Base-by-base conservation (phyloP, 2,797 vertebrate genomes). In the Alosa sapidissima region DNA sequence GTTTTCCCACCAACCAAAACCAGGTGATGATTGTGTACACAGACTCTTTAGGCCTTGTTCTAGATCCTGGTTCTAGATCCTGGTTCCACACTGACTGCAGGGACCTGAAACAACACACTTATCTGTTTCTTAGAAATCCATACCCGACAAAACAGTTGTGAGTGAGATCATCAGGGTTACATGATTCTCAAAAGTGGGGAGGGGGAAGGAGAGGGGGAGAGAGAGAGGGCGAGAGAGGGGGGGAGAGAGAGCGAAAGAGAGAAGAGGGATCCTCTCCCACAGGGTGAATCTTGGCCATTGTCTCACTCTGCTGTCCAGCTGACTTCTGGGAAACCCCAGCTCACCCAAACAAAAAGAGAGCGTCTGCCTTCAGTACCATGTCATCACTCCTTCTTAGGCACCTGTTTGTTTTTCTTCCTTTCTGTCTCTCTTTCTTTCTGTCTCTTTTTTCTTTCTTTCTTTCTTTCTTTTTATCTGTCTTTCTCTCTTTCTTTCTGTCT, bases 251-350 rank as follows among this genome's bases (percentile, higher is more conserved):
- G 19, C 28, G 60, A 24, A n/a, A 33, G 62, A 8, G 58, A 28
- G 60, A 33, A 85, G 91, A 36, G 87, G 89, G 90, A 90, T 88
- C 89, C 91, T 91, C 91, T 91, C 91, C 88, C 78, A 65, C 62
- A 33, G 62, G 62, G 89, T 92, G 91, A 93, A 93, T 92, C 92
- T 91, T 92, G 89, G 87, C 91, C 91, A 92, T 91, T 93, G 92
- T 93, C 82, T 83, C 78, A 49, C 89, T 91, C 90, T 91, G 87
- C 92, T 89, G 92, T 91, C 91, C 92, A 92, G 92, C 91, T 91
- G 91, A 94, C 91, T 93, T 92, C 94, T 95, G 95, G 93, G 94
- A 95, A 95, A 94, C 91, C 91, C 89, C 92, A 94, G 92, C 91
- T 91, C 87, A 87, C 89, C 85, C 90, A 91, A 93, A 95, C 93